Evolutionary conservation across 2,888 invertebrate species (phyloP), one percentile per base, ranked within the genome.

Genomic region (Sturmia bella): DNA sequence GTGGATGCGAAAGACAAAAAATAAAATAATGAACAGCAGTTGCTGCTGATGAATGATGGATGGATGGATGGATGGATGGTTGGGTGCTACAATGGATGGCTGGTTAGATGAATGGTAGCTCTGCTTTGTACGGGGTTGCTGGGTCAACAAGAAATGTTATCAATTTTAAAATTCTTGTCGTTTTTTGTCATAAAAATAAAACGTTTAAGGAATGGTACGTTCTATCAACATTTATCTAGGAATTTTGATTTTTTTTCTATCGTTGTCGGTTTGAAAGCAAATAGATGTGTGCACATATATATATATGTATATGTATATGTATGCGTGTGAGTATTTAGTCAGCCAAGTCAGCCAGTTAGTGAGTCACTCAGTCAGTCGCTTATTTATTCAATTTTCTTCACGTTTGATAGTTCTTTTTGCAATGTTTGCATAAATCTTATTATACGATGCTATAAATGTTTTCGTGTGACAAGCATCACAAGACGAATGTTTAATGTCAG

Each of bases 361-460:
- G 7, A 32, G 32, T 45, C 75, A 64, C 13, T 45, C 45, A 27
- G 15, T 74, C 59, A 74, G 37, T 43, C 43, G 68, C 50, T 57
- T 63, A 68, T 74, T 56, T 69, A 66, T 78, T 59, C 21, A 52
- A 52, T 66, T 63, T 24, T 37, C 17, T 45, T 9, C 50, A 57
- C 43, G 39, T 63, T 70, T 50, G 13, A 24, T 56, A 27, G n/a
- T 4, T 50, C 63, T 66, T 61, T 45, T 48, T 41, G 59, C 50
- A 74, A 41, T 59, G 57, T 78, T 78, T 78, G 82, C 82, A 82
- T 82, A 82, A 82, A 82, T 82, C 82, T 82, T 78, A 48, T 78
- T 82, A 75, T 78, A 78, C 78, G 78, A 82, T 74, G 59, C 78
- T 78, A 82, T 82, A 78, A 74, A 82, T 78, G 82, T 68, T 78